Conservation (phyloP, 2,113 vertebrate species). For the Chelonoidis abingdonii region DNA sequence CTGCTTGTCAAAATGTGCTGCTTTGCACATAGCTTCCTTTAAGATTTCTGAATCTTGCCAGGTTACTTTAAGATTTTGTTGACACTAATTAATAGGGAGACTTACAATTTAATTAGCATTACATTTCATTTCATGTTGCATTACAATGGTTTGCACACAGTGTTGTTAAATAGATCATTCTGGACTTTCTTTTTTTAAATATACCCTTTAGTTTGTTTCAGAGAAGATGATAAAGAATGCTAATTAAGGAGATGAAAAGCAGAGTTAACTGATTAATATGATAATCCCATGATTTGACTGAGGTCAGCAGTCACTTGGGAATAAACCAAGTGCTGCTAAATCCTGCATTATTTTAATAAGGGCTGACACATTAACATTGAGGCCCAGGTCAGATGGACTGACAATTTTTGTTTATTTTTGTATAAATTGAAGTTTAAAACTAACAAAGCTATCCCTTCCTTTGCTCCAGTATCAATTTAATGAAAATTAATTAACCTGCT, state of each 20-base stretch:
- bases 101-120: background rate
- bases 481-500: background rate
- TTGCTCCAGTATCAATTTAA: background rate
- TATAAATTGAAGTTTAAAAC: background rate
- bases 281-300: background rate
- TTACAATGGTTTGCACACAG: background rate
- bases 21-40: background rate
- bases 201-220: background rate
- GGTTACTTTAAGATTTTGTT: background rate
- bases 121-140: constrained; percentile 8
- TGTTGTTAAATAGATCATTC: background rate
- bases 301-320: background rate
- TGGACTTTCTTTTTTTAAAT: background rate
- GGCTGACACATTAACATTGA: background rate
- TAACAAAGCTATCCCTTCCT: background rate
- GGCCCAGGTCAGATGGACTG: background rate
- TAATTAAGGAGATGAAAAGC: constrained; percentile 17
- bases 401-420: background rate
- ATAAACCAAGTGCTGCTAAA: background rate
- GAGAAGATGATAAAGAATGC: background rate
- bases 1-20: background rate
- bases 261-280: constrained; percentile 2
- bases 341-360: background rate
- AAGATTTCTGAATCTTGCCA: background rate
- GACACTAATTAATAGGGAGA: background rate